Evolutionary conservation across 2,797 vertebrate species (phyloP), one percentile per base, ranked within the genome.

Genomic region (Tokudaia muenninki): DNA sequence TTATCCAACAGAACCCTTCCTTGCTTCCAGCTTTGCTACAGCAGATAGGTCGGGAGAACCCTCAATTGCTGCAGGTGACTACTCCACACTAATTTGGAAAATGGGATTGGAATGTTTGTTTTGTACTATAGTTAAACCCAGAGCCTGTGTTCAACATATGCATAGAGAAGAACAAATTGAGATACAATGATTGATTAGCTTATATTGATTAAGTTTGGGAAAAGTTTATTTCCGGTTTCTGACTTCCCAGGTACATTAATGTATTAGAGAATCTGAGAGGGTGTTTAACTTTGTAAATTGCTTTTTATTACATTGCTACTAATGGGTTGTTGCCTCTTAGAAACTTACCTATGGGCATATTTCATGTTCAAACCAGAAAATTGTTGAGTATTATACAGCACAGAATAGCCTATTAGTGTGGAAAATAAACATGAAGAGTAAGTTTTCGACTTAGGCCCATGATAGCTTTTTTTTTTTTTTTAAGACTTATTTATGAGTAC

Each of bases 1-100:
- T 99, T 98, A 99, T 99, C 98, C 99, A 99, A 97, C 99, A 99
- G 98, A 99, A 99, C 94, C 99, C 99, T 24, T 99, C 99, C 83
- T 98, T 99, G 97, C 99, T 99, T 93, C 99, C 99, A 1, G 99
- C 99, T 26, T 98, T 99, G 97, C 98, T 99, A 97, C 99, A 99
- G 97, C 99, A 99, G 97, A 99, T 99, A 79, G 99, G 99, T 97
- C 98, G 99, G 96, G 99, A 99, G 98, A 99, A 99, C 97, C 99
- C 99, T 0, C 99, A 99, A 6, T 98, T 99, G 95, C 97, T 99
- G 93, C 99, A 99, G 99, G 99, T 99, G 97, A 97, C 80, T 87
- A 95, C 97, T 78, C 11, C 75, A 34, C 47, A 50, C 47, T 96
- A 44, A 86, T 75, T 94, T 97, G n/a, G 24, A 8, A 96, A 92